Base-by-base conservation (phyloP, 2,888 invertebrate genomes). In the Drosophila mimetica region DNA sequence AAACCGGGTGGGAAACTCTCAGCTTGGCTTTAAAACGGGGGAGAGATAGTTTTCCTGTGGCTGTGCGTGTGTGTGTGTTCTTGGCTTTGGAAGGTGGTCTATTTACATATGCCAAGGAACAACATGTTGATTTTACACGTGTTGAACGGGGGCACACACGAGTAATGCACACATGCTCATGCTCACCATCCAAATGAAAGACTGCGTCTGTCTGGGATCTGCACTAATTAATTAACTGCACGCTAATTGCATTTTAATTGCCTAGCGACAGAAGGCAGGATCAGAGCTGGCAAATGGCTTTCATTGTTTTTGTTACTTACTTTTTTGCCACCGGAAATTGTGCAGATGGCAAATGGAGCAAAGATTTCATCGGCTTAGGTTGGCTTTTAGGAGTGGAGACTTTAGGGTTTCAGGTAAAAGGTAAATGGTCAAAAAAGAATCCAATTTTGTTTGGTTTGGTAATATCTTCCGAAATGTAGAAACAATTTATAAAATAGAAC, bases 71-170 rank as follows among this genome's bases (percentile, higher is more conserved):
- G 4, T 46, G 44, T 20, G 18, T 41, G 18, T n/a, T 20, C n/a
- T 22, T n/a, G 22, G n/a, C 14, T 16, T 53, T 13, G 37, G 67
- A 59, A 44, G 48, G 59, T 51, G 14, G 58, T 25, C 20, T 63
- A 67, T 57, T 73, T 73, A 67, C 74, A 74, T 61, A 54, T 61
- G 61, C 42, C 74, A 61, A 54, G 54, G 41, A 60, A 85, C 82
- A 78, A 82, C 82, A 82, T 81, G 82, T 82, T 82, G 85, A 79
- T 75, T 76, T 84, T 78, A 76, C 85, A 82, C 79, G 76, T 86
- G 85, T 71, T 79, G 53, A 47, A 41, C 69, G 8, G 42, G 50
- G 52, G 44, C 77, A 63, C 72, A 50, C 57, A 41, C 41, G n/a
- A n/a, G n/a, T n/a, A n/a, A n/a, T n/a, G 63, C 72, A 50, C 57